phyloP scores from a whole-genome alignment of 2,888 invertebrate genomes.

The Athrips mouffetella region DNA sequence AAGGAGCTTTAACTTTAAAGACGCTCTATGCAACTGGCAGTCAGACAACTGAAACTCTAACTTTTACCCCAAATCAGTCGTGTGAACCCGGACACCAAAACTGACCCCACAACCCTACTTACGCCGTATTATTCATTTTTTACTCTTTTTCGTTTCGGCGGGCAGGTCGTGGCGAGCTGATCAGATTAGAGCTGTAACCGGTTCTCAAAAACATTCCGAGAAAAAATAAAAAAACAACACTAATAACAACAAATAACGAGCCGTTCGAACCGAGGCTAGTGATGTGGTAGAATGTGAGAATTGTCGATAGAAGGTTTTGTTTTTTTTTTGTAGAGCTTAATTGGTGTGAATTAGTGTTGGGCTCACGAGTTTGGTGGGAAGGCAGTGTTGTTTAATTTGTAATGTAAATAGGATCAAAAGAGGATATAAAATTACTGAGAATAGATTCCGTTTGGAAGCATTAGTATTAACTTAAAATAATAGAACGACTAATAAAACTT shows the following conservation, averaged over 20 bases:
- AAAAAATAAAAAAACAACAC: conserved; percentile 63
- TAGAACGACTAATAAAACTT: too few relatives aligned
- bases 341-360: conserved; percentile 2
- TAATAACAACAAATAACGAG: conserved; percentile 79
- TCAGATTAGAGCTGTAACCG: conserved; percentile 72
- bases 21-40: too few relatives aligned
- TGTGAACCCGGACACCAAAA: background rate
- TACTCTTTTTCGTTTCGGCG: conserved; percentile 9
- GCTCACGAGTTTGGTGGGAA: conserved; percentile 5
- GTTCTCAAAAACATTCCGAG: conserved; percentile 69
- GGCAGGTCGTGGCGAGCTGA: conserved; percentile 65
- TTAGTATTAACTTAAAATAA: too few relatives aligned
- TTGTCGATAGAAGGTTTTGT: conserved; percentile 30
- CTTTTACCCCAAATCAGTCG: background rate
- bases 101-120: conserved; percentile 8
- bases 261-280: conserved; percentile 45
- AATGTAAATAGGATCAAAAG: conserved; percentile 6
- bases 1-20: too few relatives aligned
- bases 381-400: background rate
- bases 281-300: conserved; percentile 36
- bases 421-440: too few relatives aligned
- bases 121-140: conserved; percentile 6
- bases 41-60: too few relatives aligned
- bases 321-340: conserved; percentile 5
- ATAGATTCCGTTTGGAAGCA: too few relatives aligned